A percentile compares a stretch with the other conserved stretches of the same genome.
Evolutionary conservation across 2,113 vertebrate species (phyloP).

Genomic region (Origma solitaria): DNA sequence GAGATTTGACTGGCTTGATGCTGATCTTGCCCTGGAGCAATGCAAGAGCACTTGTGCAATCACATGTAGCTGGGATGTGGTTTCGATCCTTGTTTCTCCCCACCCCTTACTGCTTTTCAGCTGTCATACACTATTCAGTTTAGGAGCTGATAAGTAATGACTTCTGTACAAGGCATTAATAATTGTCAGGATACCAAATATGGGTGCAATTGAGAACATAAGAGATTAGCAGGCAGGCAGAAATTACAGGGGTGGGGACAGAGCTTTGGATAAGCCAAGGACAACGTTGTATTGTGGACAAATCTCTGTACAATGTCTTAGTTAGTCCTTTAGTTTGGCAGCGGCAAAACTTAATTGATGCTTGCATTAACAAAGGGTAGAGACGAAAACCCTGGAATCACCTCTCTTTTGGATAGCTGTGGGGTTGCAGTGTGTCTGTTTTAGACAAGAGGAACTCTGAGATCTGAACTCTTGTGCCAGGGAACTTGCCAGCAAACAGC

Average conservation of each 20-base stretch:
- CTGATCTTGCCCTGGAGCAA: not conserved
- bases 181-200: slow-evolving; percentile 3
- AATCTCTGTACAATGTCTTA: not conserved
- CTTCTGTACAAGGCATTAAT: not conserved
- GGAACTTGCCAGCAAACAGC: not conserved
- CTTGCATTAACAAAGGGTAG: not conserved
- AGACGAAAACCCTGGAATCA: not conserved
- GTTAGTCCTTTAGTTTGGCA: not conserved
- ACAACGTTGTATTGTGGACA: not conserved
- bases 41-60: slow-evolving; percentile 1
- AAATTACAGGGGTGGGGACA: slow-evolving; percentile 19
- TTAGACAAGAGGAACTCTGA: not conserved
- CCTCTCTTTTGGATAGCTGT: not conserved
- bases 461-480: not conserved
- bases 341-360: not conserved
- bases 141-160: not conserved
- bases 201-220: not conserved
- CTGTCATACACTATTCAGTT: slow-evolving; percentile 1
- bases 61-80: not conserved
- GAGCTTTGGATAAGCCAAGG: not conserved
- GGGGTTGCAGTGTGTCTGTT: not conserved
- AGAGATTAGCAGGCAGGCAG: not conserved
- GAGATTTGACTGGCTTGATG: not conserved
- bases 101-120: slow-evolving; percentile 11
- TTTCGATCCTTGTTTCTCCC: not conserved